Percentiles rank a stretch among this genome's conserved stretches.
Conservation (phyloP, 2,888 invertebrate genomes). For the Zygaena filipendulae region DNA sequence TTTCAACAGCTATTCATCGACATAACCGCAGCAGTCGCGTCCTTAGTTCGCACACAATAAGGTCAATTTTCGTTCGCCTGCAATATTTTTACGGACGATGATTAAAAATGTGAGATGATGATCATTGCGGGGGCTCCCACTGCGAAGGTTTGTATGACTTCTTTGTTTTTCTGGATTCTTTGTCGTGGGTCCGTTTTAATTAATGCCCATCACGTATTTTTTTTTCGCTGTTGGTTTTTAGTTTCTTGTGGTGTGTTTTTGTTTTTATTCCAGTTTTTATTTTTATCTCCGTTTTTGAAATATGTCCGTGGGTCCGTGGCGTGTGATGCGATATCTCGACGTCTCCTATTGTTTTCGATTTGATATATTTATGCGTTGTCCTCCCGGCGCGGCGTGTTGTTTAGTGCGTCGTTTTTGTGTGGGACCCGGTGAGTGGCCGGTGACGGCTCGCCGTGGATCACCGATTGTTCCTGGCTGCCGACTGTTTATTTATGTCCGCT, state of each 20-base stretch:
- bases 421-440: slow-evolving; percentile 37
- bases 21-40: slow-evolving; percentile 20
- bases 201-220: slow-evolving; percentile 69
- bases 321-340: slow-evolving; percentile 62
- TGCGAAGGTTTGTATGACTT: slow-evolving; percentile 63
- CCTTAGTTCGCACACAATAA: slow-evolving; percentile 27
- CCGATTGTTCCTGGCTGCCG: slow-evolving; percentile 37
- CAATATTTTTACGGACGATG: slow-evolving; percentile 43
- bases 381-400: slow-evolving; percentile 52
- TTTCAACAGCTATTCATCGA: slow-evolving; percentile 57
- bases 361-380: slow-evolving; percentile 63
- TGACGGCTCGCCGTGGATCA: slow-evolving; percentile 46
- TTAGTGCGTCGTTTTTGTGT: slow-evolving; percentile 31
- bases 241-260: slow-evolving; percentile 28
- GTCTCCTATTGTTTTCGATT: slow-evolving; percentile 66
- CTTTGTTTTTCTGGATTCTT: slow-evolving; percentile 65
- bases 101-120: slow-evolving; percentile 68
- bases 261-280: slow-evolving; percentile 24
- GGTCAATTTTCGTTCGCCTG: slow-evolving; percentile 34
- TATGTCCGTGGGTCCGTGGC: slow-evolving; percentile 52
- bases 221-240: slow-evolving; percentile 57
- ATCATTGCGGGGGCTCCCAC: slow-evolving; percentile 65
- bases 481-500: slow-evolving; percentile 51
- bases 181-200: slow-evolving; percentile 67
- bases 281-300: slow-evolving; percentile 60